Evolutionary conservation across 2,797 vertebrate genomes (phyloP).

Genomic region (Columba guinea): DNA sequence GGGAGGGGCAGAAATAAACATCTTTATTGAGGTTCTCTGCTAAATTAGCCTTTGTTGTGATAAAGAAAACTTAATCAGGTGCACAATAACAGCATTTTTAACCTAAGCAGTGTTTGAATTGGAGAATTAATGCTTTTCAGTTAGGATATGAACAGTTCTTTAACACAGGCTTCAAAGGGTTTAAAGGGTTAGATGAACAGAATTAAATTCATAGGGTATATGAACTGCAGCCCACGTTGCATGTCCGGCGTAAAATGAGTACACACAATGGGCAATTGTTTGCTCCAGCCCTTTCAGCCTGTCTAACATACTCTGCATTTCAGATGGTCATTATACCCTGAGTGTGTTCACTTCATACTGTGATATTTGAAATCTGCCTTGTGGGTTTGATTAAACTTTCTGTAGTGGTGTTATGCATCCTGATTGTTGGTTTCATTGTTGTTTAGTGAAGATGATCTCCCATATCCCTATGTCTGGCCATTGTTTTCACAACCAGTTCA

Average conservation of each 20-base stretch:
- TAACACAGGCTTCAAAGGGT: neutral
- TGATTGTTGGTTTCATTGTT: constrained; percentile 56
- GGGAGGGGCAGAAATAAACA: neutral
- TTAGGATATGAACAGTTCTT: neutral
- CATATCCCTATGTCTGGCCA: neutral
- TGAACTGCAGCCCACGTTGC: neutral
- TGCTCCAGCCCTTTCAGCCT: neutral
- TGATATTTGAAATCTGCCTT: constrained; percentile 42
- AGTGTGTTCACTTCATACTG: neutral
- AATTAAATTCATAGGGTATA: neutral
- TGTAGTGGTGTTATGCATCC: neutral
- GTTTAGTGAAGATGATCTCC: constrained; percentile 44
- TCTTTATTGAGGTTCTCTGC: neutral
- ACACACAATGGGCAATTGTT: neutral
- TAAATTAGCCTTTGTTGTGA: neutral
- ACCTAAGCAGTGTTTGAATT: neutral
- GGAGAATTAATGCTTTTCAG: neutral
- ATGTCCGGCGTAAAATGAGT: neutral
- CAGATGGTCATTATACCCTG: neutral
- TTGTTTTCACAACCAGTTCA: constrained; percentile 60
- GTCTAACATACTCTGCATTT: neutral
- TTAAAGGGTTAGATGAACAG: neutral
- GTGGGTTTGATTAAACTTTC: constrained; percentile 56
- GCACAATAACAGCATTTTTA: neutral
- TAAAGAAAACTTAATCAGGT: constrained; percentile 18